phyloP scores from a whole-genome alignment of 1,140 invertebrate species.

The Homarus americanus region DNA sequence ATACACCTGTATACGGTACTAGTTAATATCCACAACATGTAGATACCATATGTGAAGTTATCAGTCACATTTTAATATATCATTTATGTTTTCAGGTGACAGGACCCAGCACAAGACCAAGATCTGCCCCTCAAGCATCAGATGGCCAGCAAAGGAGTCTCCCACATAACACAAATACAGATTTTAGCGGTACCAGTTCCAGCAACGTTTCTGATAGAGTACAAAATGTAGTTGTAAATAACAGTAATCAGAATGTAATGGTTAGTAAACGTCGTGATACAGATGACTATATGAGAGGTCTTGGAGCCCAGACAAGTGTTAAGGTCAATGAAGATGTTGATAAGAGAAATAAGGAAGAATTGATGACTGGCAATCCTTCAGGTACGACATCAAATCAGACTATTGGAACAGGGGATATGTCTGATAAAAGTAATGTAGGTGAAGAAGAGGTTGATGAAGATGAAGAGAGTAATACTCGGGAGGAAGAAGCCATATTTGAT shows the following conservation, averaged over 20 bases:
- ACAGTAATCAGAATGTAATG: background rate
- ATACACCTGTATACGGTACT: too few relatives aligned
- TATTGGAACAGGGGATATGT: background rate
- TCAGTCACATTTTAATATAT: too few relatives aligned
- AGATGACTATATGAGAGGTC: background rate
- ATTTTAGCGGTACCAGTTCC: background rate
- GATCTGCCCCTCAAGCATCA: background rate
- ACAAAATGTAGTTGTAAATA: background rate
- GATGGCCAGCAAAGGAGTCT: background rate
- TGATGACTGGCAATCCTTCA: background rate
- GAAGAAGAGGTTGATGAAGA: constrained; percentile 1
- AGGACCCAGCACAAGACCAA: background rate
- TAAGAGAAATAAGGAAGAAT: background rate
- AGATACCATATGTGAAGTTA: too few relatives aligned
- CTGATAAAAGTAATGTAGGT: background rate
- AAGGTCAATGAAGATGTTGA: background rate
- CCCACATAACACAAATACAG: too few relatives aligned
- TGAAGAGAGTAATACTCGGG: background rate
- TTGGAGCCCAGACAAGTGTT: background rate
- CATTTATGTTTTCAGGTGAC: background rate
- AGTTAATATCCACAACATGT: too few relatives aligned
- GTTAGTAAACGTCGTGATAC: background rate
- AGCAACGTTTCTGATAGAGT: background rate
- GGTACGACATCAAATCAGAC: background rate
- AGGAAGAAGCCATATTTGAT: constrained; percentile 33